phyloP scores from a whole-genome alignment of 2,113 vertebrate genomes.

The Pampusana beccarii region DNA sequence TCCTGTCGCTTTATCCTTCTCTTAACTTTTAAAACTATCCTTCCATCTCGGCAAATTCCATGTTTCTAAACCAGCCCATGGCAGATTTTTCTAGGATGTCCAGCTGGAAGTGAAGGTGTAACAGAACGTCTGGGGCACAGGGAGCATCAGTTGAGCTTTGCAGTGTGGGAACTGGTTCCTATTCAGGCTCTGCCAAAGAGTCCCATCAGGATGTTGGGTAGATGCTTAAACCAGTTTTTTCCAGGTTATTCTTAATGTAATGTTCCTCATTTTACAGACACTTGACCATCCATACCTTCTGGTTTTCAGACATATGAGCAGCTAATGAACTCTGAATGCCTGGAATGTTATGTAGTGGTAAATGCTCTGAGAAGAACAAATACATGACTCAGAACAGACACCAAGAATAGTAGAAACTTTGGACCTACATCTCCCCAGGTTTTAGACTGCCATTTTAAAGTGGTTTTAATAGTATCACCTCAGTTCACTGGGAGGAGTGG shows the following conservation, averaged over 20 bases:
- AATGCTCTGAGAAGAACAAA: background rate
- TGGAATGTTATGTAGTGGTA: background rate
- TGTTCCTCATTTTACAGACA: background rate
- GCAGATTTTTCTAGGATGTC: background rate
- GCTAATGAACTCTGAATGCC: background rate
- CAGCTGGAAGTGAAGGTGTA: background rate
- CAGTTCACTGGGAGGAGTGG: background rate
- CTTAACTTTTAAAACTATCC: background rate
- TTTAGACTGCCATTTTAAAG: background rate
- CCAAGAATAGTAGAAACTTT: background rate
- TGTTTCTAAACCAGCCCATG: background rate
- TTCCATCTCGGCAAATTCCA: background rate
- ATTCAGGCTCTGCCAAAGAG: background rate
- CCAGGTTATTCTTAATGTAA: background rate
- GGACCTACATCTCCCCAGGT: background rate
- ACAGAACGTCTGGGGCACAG: background rate
- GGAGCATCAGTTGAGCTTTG: background rate
- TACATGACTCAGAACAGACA: background rate
- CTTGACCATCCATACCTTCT: background rate
- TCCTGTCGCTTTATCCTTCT: background rate
- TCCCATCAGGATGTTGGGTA: rapidly evolving
- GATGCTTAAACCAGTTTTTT: background rate
- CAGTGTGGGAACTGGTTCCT: background rate
- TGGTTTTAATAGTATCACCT: background rate
- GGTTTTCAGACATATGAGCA: background rate